Evolutionary conservation across 2,888 invertebrate genomes (phyloP), one percentile per base, ranked within the genome.

Genomic region (Aplocera efformata): DNA sequence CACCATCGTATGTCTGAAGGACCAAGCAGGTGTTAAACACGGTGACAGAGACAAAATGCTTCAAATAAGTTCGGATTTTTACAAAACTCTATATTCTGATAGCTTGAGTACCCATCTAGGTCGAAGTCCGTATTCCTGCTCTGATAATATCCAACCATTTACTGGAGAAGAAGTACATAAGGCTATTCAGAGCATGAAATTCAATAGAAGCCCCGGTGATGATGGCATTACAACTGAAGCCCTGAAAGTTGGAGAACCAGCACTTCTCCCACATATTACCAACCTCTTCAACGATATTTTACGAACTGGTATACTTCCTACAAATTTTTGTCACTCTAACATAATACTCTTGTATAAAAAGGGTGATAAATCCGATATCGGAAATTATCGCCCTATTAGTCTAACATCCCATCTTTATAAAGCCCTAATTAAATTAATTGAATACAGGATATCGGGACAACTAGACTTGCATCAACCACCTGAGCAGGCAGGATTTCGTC

Each of bases 371-470:
- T 13, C 23, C 6, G 32, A 32, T 7, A 29, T 29, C 1, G 9
- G 10, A 6, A 40, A 32, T 24, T 40, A 40, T 17, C 9, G 6
- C 31, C 42, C 31, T 9, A 23, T 32, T 9, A 26, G 26, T 10
- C 9, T 26, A 9, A 9, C 10, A 9, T 26, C 31, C 3, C 31
- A 32, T 7, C 22, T 23, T 10, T 32, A 32, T 10, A 32, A 32
- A 23, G 1, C 22, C 7, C 23, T 32, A 6, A 32, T 32, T 7
- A 21, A 22, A 21, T 3, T 22, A 6, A 32, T 32, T 2, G 3
- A 22, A 22, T 7, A 20, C n/a, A n/a, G n/a, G n/a, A n/a, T n/a
- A n/a, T n/a, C n/a, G n/a, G n/a, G n/a, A n/a, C n/a, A n/a, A n/a
- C 20, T 20, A 20, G 20, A 20, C 20, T 5, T 20, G 20, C 20